A percentile compares a stretch with the other conserved stretches of the same genome.
Conservation (phyloP, 2,113 vertebrate genomes). For the Peromyscus polionotus region DNA sequence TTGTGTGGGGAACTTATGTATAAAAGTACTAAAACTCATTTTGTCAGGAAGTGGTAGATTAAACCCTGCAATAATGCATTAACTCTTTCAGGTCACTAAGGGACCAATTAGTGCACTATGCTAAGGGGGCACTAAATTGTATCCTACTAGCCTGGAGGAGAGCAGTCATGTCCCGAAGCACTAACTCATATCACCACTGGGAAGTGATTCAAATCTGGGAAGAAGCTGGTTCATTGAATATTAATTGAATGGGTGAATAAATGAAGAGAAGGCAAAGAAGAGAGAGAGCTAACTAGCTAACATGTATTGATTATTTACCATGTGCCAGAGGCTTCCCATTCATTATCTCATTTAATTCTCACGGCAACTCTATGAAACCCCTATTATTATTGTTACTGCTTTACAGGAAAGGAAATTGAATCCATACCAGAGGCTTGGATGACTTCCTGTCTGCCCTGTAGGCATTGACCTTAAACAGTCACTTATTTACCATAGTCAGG, state of each 20-base stretch:
- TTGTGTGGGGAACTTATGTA: conserved; percentile 24
- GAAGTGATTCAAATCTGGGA: conserved; percentile 76
- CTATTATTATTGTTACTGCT: conserved; percentile 35
- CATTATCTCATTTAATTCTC: conserved; percentile 72
- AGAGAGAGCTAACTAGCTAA: conserved; percentile 68
- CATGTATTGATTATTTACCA: conserved; percentile 72
- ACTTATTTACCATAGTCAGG: neutral
- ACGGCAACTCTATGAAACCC: conserved; percentile 7
- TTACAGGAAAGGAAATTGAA: conserved; percentile 35
- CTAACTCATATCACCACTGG: conserved; percentile 73
- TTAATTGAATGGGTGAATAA: conserved; percentile 81
- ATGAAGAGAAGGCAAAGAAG: conserved; percentile 59
- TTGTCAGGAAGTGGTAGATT: conserved; percentile 77
- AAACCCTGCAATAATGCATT: conserved; percentile 67
- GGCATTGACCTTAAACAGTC: neutral
- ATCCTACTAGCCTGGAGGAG: conserved; percentile 72
- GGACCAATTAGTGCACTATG: conserved; percentile 79
- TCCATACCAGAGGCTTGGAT: neutral
- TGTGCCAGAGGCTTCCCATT: conserved; percentile 53
- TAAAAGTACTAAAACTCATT: conserved; percentile 65
- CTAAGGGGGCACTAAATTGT: conserved; percentile 71
- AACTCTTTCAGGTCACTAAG: conserved; percentile 81
- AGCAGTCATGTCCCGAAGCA: conserved; percentile 58
- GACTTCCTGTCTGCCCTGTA: neutral
- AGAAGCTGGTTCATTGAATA: conserved; percentile 77